Conservation (phyloP, 2,888 invertebrate genomes). For the Pterobdella sp. region DNA sequence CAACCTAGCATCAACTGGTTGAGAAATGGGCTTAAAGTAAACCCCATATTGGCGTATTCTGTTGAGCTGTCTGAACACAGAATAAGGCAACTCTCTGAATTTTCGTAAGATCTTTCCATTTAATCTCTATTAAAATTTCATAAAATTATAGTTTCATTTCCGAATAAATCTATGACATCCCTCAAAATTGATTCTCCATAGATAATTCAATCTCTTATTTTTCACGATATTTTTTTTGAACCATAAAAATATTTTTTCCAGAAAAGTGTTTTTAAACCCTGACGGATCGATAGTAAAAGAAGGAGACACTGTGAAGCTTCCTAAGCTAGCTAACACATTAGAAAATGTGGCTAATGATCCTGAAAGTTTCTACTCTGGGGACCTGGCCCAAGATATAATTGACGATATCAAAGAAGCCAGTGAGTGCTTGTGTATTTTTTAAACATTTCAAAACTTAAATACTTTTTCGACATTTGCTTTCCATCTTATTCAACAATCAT, state of each 20-base stretch:
- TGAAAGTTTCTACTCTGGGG: conserved; percentile 68
- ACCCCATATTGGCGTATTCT: conserved; percentile 42
- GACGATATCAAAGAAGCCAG: conserved; percentile 64
- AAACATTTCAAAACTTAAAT: no score
- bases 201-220: no score
- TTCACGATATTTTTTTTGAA: no score
- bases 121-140: no score
- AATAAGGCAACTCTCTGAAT: conserved; percentile 24
- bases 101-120: conserved; percentile 35
- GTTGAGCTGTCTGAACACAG: conserved; percentile 24
- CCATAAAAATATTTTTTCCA: conserved; percentile 23
- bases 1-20: conserved; percentile 42
- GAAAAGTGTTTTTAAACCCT: conserved; percentile 37
- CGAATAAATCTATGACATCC: no score
- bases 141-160: no score
- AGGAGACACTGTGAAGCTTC: conserved; percentile 62
- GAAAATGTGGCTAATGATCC: conserved; percentile 61
- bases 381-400: conserved; percentile 61
- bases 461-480: no score
- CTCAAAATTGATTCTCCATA: no score
- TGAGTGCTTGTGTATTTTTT: no score
- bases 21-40: conserved; percentile 40
- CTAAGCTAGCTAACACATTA: conserved; percentile 64
- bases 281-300: conserved; percentile 54
- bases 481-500: no score